Percentiles rank a stretch among this genome's conserved stretches.
Conservation (phyloP, 1,140 invertebrate species). For the Agraylea sexmaculata region DNA sequence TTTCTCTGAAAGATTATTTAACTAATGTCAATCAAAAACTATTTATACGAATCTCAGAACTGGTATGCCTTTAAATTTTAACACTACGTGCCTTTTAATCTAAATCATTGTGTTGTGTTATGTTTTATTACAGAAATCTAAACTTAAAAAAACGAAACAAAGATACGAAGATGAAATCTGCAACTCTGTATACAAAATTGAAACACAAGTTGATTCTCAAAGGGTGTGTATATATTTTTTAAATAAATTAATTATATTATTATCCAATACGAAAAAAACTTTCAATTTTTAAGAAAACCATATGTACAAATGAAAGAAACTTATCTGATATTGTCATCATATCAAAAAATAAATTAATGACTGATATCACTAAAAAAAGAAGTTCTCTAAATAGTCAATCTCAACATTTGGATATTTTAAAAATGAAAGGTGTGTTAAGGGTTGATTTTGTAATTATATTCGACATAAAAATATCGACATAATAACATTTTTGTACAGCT, state of each 20-base stretch:
- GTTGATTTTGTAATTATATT: conserved; percentile 9
- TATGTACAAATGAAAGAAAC: conserved; percentile 13
- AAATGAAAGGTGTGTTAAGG: conserved; percentile 16
- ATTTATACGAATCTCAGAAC: conserved; percentile 31
- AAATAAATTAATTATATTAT: conserved; percentile 2
- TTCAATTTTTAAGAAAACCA: conserved; percentile 13
- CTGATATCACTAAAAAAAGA: conserved; percentile 7
- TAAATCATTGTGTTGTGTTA: background rate
- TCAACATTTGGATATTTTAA: conserved; percentile 12
- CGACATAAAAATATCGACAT: background rate
- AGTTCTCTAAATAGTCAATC: conserved; percentile 10
- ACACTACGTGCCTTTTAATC: background rate
- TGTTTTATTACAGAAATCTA: conserved; percentile 27
- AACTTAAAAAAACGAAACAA: conserved; percentile 29
- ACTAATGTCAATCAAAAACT: conserved; percentile 34
- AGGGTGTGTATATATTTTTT: conserved; percentile 24
- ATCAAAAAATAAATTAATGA: conserved; percentile 10
- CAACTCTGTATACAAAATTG: conserved; percentile 29
- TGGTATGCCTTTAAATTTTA: conserved; percentile 23
- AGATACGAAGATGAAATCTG: conserved; percentile 31
- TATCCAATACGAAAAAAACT: background rate
- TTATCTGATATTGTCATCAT: conserved; percentile 10
- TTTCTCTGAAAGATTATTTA: conserved; percentile 30
- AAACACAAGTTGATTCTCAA: conserved; percentile 35
- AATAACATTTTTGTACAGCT: conserved; percentile 24